Evolutionary conservation across 2,113 vertebrate genomes (phyloP).

Genomic region (Esox niger): DNA sequence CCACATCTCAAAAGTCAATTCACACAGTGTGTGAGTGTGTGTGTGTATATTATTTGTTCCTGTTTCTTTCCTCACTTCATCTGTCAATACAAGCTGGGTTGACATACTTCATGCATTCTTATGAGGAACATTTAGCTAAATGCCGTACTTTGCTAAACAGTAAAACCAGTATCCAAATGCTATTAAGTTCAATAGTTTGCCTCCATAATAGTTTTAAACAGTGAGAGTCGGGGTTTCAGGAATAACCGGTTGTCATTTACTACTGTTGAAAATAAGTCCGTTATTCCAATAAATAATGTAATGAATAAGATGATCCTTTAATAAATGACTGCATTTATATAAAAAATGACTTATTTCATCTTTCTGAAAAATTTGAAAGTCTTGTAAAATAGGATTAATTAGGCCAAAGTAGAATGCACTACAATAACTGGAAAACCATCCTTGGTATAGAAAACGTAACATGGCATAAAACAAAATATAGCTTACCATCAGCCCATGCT

Average conservation of each 20-base stretch:
- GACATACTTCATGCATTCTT: conserved; percentile 45
- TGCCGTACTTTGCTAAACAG: conserved; percentile 58
- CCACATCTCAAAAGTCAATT: too few species aligned
- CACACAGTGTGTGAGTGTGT: too few species aligned
- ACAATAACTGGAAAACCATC: conserved; percentile 6
- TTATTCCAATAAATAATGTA: conserved; percentile 12
- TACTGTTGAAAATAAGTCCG: conserved; percentile 21
- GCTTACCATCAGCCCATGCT: conserved; percentile 83
- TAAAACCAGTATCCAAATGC: conserved; percentile 50
- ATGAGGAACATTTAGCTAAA: conserved; percentile 58
- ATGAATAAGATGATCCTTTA: conserved; percentile 11
- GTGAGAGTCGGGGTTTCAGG: conserved; percentile 54
- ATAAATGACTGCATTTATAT: conserved; percentile 8
- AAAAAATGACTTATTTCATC: conserved; percentile 11
- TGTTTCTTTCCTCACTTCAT: conserved; percentile 37
- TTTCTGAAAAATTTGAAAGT: conserved; percentile 7
- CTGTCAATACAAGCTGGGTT: conserved; percentile 38
- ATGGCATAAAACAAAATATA: too few species aligned
- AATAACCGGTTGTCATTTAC: conserved; percentile 42
- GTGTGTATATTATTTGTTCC: too few species aligned
- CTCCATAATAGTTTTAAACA: conserved; percentile 34
- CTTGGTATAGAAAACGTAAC: conserved; percentile 17
- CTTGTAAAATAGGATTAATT: conserved; percentile 7
- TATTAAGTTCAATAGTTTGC: conserved; percentile 49
- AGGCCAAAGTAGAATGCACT: conserved; percentile 7